Conservation (phyloP, 2,797 vertebrate species). For the Anomalospiza imberbis region DNA sequence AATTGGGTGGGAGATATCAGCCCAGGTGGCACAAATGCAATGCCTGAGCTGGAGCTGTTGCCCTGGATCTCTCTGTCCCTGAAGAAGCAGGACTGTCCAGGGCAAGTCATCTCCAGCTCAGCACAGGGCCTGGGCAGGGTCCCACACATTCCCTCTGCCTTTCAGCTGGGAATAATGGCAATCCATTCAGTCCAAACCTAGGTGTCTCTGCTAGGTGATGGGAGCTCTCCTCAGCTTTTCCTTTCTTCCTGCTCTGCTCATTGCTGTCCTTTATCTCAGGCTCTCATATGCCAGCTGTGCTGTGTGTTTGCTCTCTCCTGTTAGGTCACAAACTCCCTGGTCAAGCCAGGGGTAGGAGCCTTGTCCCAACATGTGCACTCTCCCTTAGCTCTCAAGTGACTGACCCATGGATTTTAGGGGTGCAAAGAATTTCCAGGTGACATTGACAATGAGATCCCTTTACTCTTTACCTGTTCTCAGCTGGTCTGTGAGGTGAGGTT, state of each 20-base stretch:
- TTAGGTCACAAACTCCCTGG: not conserved
- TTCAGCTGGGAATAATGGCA: not conserved
- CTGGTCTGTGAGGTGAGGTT: not conserved
- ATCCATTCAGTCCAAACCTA: not conserved
- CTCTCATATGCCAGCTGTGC: not conserved
- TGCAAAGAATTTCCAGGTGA: not conserved
- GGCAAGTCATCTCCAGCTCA: fast-evolving
- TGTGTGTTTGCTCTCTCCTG: not conserved
- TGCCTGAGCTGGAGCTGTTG: not conserved
- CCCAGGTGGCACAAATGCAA: not conserved
- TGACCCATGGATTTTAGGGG: not conserved
- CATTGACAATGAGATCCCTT: not conserved
- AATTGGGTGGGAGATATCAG: not conserved
- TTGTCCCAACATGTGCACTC: fast-evolving
- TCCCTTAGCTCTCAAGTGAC: not conserved
- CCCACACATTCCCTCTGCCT: not conserved
- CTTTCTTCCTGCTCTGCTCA: not conserved
- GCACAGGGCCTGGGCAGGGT: not conserved
- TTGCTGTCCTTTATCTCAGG: not conserved
- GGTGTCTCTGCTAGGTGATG: not conserved
- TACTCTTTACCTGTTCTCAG: not conserved
- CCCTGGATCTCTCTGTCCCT: not conserved
- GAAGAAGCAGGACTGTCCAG: not conserved
- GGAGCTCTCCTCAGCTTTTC: not conserved
- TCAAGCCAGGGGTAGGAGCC: not conserved